A percentile compares a stretch with the other conserved stretches of the same genome.
Conservation (phyloP, 2,113 vertebrate species). For the Eulacestoma nigropectus region DNA sequence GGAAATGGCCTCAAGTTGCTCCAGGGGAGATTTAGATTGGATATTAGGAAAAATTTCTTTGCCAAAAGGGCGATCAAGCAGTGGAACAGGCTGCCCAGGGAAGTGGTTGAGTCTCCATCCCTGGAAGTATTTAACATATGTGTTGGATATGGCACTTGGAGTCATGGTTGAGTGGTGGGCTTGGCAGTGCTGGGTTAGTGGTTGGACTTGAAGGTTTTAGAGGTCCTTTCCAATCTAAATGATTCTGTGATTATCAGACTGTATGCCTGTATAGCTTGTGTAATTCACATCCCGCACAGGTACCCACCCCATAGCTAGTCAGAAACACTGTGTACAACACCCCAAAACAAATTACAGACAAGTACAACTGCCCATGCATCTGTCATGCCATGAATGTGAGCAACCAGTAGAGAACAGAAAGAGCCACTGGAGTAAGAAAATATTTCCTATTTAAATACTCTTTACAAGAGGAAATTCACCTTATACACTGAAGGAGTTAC, state of each 20-base stretch:
- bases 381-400: background rate
- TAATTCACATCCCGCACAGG: background rate
- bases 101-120: background rate
- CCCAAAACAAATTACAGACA: background rate
- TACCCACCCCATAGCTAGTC: background rate
- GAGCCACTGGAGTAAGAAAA: background rate
- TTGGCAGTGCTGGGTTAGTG: background rate
- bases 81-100: background rate
- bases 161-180: background rate
- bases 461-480: background rate
- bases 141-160: no score
- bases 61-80: background rate
- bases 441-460: background rate
- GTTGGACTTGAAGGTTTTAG: background rate
- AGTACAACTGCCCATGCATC: background rate
- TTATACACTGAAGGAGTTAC: background rate
- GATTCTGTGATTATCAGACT: background rate
- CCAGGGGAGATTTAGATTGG: background rate
- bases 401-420: background rate
- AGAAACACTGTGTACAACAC: background rate
- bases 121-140: background rate
- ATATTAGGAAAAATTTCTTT: background rate
- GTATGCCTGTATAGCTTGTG: background rate
- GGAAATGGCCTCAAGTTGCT: background rate
- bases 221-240: background rate